A percentile compares a stretch with the other conserved stretches of the same genome.
Evolutionary conservation across 2,888 invertebrate genomes (phyloP).

Genomic region (Clostera curtula): DNA sequence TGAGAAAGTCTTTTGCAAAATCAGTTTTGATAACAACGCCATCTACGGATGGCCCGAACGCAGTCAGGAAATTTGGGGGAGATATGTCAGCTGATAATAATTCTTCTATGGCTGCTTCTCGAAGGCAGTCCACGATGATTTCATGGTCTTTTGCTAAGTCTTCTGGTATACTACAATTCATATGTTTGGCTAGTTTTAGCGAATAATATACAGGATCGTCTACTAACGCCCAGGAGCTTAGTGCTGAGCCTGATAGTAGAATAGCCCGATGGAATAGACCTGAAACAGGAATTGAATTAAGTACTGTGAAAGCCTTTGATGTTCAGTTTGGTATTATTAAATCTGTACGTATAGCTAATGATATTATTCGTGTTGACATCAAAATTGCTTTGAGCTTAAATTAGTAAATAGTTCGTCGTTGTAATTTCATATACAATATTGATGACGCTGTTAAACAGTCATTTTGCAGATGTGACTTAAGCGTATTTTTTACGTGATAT

Average conservation of each 20-base stretch:
- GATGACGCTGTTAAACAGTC: no score
- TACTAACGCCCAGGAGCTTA: slow-evolving; percentile 92
- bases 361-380: no score
- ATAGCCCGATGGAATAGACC: slow-evolving; percentile 92
- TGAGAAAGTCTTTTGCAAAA: slow-evolving; percentile 85
- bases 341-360: slow-evolving; percentile 1
- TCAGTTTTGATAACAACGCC: slow-evolving; percentile 94
- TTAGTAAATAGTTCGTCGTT: no score
- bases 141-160: slow-evolving; percentile 89
- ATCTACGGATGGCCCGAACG: slow-evolving; percentile 95
- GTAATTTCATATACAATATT: no score
- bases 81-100: slow-evolving; percentile 84
- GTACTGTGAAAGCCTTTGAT: no score
- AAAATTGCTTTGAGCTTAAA: no score
- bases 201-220: slow-evolving; percentile 90
- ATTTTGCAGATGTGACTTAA: no score
- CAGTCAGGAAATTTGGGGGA: slow-evolving; percentile 87
- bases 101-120: slow-evolving; percentile 83
- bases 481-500: no score
- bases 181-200: slow-evolving; percentile 84
- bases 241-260: slow-evolving; percentile 89
- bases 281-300: slow-evolving; percentile 30
- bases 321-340: no score
- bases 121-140: slow-evolving; percentile 87
- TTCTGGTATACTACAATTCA: slow-evolving; percentile 88